phyloP scores from a whole-genome alignment of 2,888 invertebrate species.

The Unio pictorum region DNA sequence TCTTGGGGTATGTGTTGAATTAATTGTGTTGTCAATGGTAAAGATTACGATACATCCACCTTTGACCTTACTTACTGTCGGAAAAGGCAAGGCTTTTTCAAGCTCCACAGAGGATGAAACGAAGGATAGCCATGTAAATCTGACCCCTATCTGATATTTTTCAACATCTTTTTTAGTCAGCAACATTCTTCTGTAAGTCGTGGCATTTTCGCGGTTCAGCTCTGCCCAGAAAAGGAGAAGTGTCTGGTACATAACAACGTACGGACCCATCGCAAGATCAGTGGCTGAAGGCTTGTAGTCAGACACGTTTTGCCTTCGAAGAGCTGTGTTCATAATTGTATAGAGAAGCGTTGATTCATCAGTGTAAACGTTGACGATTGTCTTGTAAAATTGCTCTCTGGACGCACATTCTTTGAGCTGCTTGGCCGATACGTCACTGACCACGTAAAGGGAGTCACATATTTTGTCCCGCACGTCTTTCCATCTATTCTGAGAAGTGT shows the following conservation, averaged over 20 bases:
- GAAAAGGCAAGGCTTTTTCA: conserved; percentile 20
- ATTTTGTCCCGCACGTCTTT: conserved; percentile 27
- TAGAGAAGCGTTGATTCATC: conserved; percentile 29
- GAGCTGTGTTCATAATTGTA: conserved; percentile 30
- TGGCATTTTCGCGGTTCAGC: conserved; percentile 15
- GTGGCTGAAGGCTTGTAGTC: conserved; percentile 33
- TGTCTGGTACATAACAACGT: conserved; percentile 32
- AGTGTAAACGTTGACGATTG: conserved; percentile 30
- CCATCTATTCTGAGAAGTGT: too few relatives aligned
- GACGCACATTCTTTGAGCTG: conserved; percentile 16
- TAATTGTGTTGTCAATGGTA: too few relatives aligned
- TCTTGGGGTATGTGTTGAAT: too few relatives aligned
- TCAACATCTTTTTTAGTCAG: conserved; percentile 14
- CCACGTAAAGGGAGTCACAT: conserved; percentile 20
- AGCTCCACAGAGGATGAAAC: conserved; percentile 26
- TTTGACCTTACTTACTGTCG: too few relatives aligned
- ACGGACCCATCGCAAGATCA: conserved; percentile 38
- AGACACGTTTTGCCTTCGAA: conserved; percentile 22
- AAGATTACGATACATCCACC: too few relatives aligned
- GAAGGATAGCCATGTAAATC: conserved; percentile 34
- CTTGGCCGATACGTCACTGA: conserved; percentile 11
- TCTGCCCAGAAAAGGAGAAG: conserved; percentile 31
- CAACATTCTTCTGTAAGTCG: conserved; percentile 30
- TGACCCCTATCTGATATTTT: conserved; percentile 23
- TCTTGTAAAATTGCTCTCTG: conserved; percentile 20